A percentile compares a stretch with the other conserved stretches of the same genome.
Evolutionary conservation across 1,140 invertebrate species (phyloP).

Genomic region (Drosophila micromelanica): DNA sequence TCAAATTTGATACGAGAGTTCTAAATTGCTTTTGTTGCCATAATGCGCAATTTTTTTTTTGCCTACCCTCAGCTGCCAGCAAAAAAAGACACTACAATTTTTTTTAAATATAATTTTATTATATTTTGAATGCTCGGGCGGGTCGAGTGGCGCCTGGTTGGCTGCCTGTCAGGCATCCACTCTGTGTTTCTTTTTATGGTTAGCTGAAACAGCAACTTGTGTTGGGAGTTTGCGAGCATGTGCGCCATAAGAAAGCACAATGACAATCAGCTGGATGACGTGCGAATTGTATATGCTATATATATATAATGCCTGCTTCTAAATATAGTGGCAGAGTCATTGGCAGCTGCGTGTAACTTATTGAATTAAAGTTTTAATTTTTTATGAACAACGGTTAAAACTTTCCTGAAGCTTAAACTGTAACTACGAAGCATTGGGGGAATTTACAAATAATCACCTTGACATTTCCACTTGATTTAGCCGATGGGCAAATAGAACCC

Average conservation of each 20-base stretch:
- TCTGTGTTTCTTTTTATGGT: constrained; percentile 16
- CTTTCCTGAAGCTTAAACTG: constrained; percentile 1
- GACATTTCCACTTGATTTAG: constrained; percentile 63
- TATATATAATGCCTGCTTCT: neutral
- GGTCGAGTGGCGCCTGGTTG: constrained; percentile 29
- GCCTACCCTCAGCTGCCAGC: constrained; percentile 5
- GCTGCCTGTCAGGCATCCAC: constrained; percentile 14
- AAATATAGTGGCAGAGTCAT: constrained; percentile 25
- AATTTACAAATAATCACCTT: constrained; percentile 53
- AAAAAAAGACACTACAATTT: neutral
- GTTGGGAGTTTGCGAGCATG: constrained; percentile 13
- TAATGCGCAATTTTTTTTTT: constrained; percentile 24
- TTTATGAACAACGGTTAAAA: constrained; percentile 3
- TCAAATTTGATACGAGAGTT: neutral
- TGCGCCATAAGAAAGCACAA: constrained; percentile 10
- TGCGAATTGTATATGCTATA: constrained; percentile 4
- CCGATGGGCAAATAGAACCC: constrained; percentile 4
- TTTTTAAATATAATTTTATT: constrained; percentile 36
- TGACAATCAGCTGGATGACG: constrained; percentile 33
- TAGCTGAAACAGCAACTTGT: constrained; percentile 8
- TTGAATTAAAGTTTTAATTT: constrained; percentile 43
- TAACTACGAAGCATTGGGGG: constrained; percentile 1
- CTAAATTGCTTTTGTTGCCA: constrained; percentile 1
- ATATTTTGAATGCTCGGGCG: constrained; percentile 10
- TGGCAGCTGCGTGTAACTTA: constrained; percentile 21